Base-by-base conservation (phyloP, 2,113 vertebrate species). In the Typhlomys cinereus region DNA sequence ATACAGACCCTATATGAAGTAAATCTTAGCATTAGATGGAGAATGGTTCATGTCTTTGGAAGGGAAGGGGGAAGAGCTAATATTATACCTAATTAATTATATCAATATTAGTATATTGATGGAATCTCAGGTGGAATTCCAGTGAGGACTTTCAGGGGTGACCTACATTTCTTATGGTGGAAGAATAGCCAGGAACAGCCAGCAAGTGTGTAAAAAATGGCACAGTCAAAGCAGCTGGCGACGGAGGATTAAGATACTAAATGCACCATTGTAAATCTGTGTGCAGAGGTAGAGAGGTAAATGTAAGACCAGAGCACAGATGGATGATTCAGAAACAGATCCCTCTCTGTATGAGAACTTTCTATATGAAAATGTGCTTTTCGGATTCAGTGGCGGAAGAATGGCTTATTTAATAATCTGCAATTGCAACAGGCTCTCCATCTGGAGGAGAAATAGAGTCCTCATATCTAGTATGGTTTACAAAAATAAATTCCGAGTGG, bases 291-390 rank as follows among this genome's bases (percentile, higher is more conserved):
- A 36, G 3, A 74, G 23, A 39, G 41, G 29, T 7, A 31, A 66
- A 41, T 54, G 1, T 21, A 34, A 67, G 66, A 64, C 23, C 25
- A 57, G 48, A 62, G 36, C 62, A 91, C 82, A 95, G 78, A 69
- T 76, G 90, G 85, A 78, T 54, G 23, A 46, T 73, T 76, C 64
- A 88, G 85, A 92, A 94, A 79, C 48, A 93, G n/a, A 66, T 41
- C 29, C 15, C 25, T 18, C 59, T 66, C 62, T 74, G 36, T 36
- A 44, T 27, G 31, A 90, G 39, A 25, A 85, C 81, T 92, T 83
- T 83, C 29, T 36, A 36, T 54, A 41, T 74, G 62, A 88, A 92
- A 87, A 79, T 66, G 62, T 34, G 62, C 0, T 82, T 34, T 94
- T 85, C 90, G 18, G 6, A 25, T 44, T 75, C 17, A 70, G 64